These are phyloP conservation scores for Salpingus planirostris DNA, from an alignment of 2,888 invertebrate species.

Conservation along the genomic window DNA sequence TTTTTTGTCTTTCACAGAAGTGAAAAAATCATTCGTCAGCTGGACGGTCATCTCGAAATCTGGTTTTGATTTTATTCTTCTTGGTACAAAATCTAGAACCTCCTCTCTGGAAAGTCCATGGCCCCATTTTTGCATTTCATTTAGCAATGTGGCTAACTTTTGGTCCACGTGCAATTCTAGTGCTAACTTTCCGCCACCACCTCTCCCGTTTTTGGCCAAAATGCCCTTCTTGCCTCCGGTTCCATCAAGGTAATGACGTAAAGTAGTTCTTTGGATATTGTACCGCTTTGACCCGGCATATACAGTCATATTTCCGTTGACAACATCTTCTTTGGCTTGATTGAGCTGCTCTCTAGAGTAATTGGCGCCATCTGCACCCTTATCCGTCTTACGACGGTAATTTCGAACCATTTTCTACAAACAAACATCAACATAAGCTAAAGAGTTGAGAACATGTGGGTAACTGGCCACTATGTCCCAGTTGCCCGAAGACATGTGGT, in stretches of 20 bases:
- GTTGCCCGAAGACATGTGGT: no score
- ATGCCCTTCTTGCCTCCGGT: conserved; percentile 9
- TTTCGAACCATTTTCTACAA: no score
- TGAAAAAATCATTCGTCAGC: conserved; percentile 6
- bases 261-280: conserved; percentile 11
- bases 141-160: conserved; percentile 4
- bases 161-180: conserved; percentile 9
- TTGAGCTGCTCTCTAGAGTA: background rate
- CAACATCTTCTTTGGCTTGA: conserved; percentile 8
- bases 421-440: no score
- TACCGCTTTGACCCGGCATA: conserved; percentile 10
- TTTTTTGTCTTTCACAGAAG: conserved; percentile 2
- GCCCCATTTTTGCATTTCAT: conserved; percentile 8
- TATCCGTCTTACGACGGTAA: no score
- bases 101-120: conserved; percentile 8
- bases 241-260: conserved; percentile 10
- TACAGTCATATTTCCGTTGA: conserved; percentile 10
- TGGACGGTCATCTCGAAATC: background rate
- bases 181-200: conserved; percentile 2
- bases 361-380: background rate
- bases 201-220: conserved; percentile 6
- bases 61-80: background rate
- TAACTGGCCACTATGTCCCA: no score
- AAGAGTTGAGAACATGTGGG: no score
- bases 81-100: conserved; percentile 8